Base-by-base conservation (phyloP, 2,888 invertebrate species). In the Hybos culiciformis region DNA sequence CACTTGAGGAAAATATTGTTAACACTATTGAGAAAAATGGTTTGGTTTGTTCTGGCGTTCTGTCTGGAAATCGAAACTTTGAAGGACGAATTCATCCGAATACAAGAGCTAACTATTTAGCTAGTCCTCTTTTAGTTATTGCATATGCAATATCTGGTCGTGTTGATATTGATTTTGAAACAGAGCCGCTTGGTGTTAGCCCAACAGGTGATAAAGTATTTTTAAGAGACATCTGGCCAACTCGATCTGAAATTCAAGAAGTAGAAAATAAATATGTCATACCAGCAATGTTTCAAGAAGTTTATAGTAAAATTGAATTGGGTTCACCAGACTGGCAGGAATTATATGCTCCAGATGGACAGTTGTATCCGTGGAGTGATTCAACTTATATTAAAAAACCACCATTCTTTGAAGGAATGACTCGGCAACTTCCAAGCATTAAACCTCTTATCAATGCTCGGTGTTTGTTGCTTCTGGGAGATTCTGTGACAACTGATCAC, bases 401-500 rank as follows among this genome's bases (percentile, higher is more conserved):
- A 0, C 97, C 97, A 2, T 98, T 94, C 74, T 97, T 97, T 64
- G 83, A 88, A 34, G 74, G 72, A 33, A 86, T 93, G 81, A 72
- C 75, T 5, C 54, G 53, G 2, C 51, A 58, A 8, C 51, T 87
- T 33, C 80, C 83, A 0, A 55, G 66, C 2, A 61, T 72, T 1
- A 64, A 71, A 46, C 67, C 76, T 9, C 77, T 96, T 20, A 63
- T 67, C 20, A 72, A 78, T 47, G 94, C 94, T 0, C 73, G 83
- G 34, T 90, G 85, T 31, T 70, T 98, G 19, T 71, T 97, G 1
- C 78, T 84, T 56, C 72, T 98, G 47, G 92, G 92, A 0, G 97
- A 98, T 66, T 96, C 93, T 0, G 94, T 98, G 7, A 98, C 97
- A 21, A 97, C 97, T 0, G 97, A 98, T 70, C 97, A 97, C 67